Conservation (phyloP, 2,113 vertebrate species). For the Alligator mississippiensis region DNA sequence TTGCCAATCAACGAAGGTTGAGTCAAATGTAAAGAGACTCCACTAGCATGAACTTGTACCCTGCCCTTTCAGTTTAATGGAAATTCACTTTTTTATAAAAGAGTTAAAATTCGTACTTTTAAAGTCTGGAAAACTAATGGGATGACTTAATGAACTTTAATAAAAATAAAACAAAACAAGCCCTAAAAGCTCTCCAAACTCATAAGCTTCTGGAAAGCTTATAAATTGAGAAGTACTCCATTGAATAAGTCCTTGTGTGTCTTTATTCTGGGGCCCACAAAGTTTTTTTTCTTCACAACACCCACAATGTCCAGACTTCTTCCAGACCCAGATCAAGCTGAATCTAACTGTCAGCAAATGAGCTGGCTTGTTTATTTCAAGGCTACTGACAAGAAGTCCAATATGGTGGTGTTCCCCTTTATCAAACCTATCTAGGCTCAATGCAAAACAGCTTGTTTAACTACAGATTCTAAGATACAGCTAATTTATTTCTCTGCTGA, state of each 20-base stretch:
- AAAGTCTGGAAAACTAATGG: constrained; percentile 7
- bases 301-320: background rate
- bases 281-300: constrained; percentile 15
- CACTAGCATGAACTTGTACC: background rate
- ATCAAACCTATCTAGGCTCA: background rate
- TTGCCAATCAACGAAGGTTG: constrained; percentile 16
- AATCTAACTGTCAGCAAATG: background rate
- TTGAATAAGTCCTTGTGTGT: constrained; percentile 2
- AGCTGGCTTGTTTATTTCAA: background rate
- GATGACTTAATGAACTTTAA: background rate
- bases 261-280: constrained; percentile 17
- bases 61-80: background rate
- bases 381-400: background rate
- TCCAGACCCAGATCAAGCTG: background rate
- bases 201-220: constrained; percentile 2
- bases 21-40: constrained; percentile 12
- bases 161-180: background rate
- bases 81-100: background rate
- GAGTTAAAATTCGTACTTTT: constrained; percentile 5
- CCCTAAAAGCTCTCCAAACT: background rate
- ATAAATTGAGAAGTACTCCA: background rate
- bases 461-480: background rate
- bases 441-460: background rate
- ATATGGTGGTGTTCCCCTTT: background rate
- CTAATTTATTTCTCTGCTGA: background rate